These are phyloP conservation scores for Nemotelus pantherinus DNA, from an alignment of 2,888 invertebrate genomes.

Conservation along the genomic window DNA sequence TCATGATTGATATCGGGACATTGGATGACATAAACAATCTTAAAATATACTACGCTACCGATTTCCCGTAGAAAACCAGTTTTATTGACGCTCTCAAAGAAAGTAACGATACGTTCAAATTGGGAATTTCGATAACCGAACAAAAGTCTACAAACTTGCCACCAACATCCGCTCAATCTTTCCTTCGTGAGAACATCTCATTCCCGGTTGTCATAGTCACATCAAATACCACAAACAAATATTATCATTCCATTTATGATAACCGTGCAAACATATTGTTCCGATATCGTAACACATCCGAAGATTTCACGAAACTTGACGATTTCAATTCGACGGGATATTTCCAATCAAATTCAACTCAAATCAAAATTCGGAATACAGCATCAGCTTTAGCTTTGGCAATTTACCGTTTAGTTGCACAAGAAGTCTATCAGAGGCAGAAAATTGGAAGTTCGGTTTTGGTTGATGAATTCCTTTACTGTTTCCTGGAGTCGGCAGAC, in stretches of 20 bases:
- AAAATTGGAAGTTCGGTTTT: slow-evolving; percentile 60
- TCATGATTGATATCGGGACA: slow-evolving; percentile 76
- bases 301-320: slow-evolving; percentile 64
- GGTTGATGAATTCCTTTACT: slow-evolving; percentile 79
- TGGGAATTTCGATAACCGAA: slow-evolving; percentile 57
- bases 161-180: slow-evolving; percentile 87
- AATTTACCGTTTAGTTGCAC: slow-evolving; percentile 71
- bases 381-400: slow-evolving; percentile 73
- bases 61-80: slow-evolving; percentile 55
- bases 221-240: slow-evolving; percentile 73
- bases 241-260: slow-evolving; percentile 82
- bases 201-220: slow-evolving; percentile 65
- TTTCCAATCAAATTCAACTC: slow-evolving; percentile 66
- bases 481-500: slow-evolving; percentile 77
- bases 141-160: slow-evolving; percentile 68
- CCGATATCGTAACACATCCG: slow-evolving; percentile 59
- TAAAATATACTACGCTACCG: slow-evolving; percentile 57
- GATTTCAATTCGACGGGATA: slow-evolving; percentile 63
- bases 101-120: slow-evolving; percentile 54
- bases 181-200: slow-evolving; percentile 69
- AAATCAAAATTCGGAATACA: slow-evolving; percentile 73
- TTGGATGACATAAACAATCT: slow-evolving; percentile 64
- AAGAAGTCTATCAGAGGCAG: slow-evolving; percentile 60
- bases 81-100: slow-evolving; percentile 55
- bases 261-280: slow-evolving; percentile 71